phyloP scores from a whole-genome alignment of 2,797 vertebrate genomes.

The Philypnodon macrostomus region DNA sequence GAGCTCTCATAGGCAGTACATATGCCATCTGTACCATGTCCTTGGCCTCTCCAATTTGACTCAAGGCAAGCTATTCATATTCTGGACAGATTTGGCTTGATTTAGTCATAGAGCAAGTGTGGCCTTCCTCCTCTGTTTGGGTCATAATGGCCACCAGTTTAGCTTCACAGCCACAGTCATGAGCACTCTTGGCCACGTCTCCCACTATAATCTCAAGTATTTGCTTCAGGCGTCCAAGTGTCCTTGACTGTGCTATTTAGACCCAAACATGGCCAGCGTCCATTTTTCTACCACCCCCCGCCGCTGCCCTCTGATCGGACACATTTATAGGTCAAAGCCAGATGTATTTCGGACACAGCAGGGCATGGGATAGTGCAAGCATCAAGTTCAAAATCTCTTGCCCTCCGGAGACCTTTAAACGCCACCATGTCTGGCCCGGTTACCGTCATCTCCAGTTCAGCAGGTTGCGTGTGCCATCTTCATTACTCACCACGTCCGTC shows the following conservation, averaged over 20 bases:
- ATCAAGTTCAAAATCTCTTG: conserved; percentile 42
- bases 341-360: conserved; percentile 37
- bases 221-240: conserved; percentile 26
- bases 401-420: conserved; percentile 66
- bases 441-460: conserved; percentile 59
- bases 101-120: conserved; percentile 46
- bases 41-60: conserved; percentile 39
- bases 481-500: conserved; percentile 70
- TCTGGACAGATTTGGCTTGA: conserved; percentile 39
- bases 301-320: conserved; percentile 30
- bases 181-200: conserved; percentile 22
- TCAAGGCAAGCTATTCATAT: conserved; percentile 47
- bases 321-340: conserved; percentile 51
- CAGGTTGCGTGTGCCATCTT: conserved; percentile 70
- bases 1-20: conserved; percentile 28
- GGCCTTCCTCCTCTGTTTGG: conserved; percentile 20
- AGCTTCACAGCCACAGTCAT: conserved; percentile 23
- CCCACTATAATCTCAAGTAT: conserved; percentile 16
- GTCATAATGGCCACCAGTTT: conserved; percentile 37
- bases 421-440: conserved; percentile 57
- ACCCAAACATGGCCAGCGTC: conserved; percentile 18
- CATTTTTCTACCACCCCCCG: conserved; percentile 11
- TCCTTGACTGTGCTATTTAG: conserved; percentile 42
- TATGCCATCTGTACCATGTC: conserved; percentile 37
- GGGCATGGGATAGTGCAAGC: conserved; percentile 34